Conservation (phyloP, 1,140 invertebrate genomes). For the Pseudomyrmex cubaensis region DNA sequence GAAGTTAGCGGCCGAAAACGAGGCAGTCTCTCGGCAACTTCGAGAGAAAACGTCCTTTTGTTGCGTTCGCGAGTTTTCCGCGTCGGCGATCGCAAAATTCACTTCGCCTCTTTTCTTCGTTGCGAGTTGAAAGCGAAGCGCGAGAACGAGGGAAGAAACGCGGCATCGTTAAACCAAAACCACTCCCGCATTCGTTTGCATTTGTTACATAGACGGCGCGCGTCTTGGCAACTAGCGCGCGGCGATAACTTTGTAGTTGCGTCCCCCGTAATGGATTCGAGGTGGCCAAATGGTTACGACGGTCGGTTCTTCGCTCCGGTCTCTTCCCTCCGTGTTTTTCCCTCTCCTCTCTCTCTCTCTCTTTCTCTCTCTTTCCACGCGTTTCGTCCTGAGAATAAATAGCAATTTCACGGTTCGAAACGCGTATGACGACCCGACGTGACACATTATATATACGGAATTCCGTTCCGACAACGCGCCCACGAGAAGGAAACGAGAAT, state of each 20-base stretch:
- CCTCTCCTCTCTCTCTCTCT: constrained; percentile 4
- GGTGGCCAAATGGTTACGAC: constrained; percentile 73
- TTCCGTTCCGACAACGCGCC: constrained; percentile 55
- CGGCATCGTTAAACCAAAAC: constrained; percentile 35
- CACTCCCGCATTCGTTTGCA: constrained; percentile 61
- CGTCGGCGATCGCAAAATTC: constrained; percentile 46
- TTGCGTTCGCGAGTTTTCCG: constrained; percentile 42
- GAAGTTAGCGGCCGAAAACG: constrained; percentile 53
- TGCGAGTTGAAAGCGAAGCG: not conserved
- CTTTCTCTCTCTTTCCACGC: not conserved
- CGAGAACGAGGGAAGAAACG: not conserved
- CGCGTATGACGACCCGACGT: constrained; percentile 50
- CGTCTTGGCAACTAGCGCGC: constrained; percentile 67
- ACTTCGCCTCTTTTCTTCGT: not conserved
- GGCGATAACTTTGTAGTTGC: constrained; percentile 71
- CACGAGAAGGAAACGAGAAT: not conserved
- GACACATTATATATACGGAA: constrained; percentile 63
- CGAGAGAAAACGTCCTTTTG: constrained; percentile 41
- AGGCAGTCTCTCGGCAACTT: constrained; percentile 31
- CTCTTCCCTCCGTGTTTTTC: not conserved
- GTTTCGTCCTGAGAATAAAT: constrained; percentile 66
- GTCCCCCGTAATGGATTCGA: constrained; percentile 69
- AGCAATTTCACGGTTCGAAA: constrained; percentile 69
- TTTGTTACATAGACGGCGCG: constrained; percentile 40
- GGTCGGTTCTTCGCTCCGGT: constrained; percentile 13